Evolutionary conservation across 2,888 invertebrate species (phyloP).

Genomic region (Drosophila prolongata): DNA sequence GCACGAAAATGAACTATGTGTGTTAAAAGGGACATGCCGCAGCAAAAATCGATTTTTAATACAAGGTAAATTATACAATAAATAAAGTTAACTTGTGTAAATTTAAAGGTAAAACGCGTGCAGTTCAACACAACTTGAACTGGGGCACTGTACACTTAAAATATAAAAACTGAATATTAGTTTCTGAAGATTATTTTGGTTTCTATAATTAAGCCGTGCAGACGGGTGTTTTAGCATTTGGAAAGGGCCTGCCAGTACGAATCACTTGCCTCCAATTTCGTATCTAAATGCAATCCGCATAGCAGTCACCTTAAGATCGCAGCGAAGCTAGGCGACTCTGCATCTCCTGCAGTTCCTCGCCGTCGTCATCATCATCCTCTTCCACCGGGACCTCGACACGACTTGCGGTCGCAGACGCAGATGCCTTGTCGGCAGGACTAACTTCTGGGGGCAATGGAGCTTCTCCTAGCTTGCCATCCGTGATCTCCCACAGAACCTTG

Average conservation of each 20-base stretch:
- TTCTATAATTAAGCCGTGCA: constrained; percentile 37
- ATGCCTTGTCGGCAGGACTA: constrained; percentile 86
- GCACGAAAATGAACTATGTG: not conserved
- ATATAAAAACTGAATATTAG: constrained; percentile 27
- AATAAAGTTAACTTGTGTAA: constrained; percentile 59
- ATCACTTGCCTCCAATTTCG: constrained; percentile 28
- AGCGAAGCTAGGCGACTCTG: constrained; percentile 94
- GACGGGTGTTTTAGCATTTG: constrained; percentile 12
- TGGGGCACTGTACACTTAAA: constrained; percentile 40
- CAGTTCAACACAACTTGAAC: constrained; percentile 54
- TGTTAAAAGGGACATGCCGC: not conserved
- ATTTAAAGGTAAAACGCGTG: constrained; percentile 33
- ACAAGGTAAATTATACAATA: constrained; percentile 62
- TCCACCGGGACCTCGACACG: constrained; percentile 66
- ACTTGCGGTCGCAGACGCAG: constrained; percentile 85
- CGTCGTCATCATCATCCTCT: constrained; percentile 87
- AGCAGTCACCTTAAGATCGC: constrained; percentile 88
- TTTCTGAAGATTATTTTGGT: constrained; percentile 49
- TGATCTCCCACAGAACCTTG: constrained; percentile 95
- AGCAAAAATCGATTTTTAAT: constrained; percentile 50
- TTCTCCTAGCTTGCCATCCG: constrained; percentile 95
- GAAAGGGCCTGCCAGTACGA: constrained; percentile 21
- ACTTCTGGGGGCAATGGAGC: constrained; percentile 93
- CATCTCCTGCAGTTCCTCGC: constrained; percentile 96
- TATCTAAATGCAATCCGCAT: constrained; percentile 13